Percentiles rank a stretch among this genome's conserved stretches.
Evolutionary conservation across 2,888 invertebrate species (phyloP).

Genomic region (Nephrotoma guestfalica): DNA sequence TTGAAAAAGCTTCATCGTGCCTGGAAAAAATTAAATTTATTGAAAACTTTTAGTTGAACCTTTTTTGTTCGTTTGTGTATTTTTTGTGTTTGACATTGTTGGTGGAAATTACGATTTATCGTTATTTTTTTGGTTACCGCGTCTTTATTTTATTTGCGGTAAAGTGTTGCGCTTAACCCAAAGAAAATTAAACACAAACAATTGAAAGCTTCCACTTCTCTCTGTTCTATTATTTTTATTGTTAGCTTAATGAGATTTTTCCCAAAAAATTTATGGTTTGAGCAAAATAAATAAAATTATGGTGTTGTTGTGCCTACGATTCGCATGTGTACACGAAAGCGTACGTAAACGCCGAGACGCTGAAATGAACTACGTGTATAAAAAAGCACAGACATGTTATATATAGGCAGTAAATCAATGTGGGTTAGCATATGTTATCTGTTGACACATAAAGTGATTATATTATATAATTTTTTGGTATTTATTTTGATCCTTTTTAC

Average conservation of each 20-base stretch:
- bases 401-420: not conserved
- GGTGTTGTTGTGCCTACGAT: not conserved
- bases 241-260: not conserved
- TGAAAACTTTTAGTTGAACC: not conserved
- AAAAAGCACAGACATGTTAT: not conserved
- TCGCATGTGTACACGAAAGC: not conserved
- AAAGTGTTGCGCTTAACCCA: not conserved
- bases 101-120: not conserved
- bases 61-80: not conserved
- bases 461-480: not conserved
- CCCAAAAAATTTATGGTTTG: not conserved
- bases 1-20: not conserved
- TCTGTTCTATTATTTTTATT: not conserved
- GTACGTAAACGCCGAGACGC: not conserved
- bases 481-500: not conserved
- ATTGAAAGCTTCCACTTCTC: not conserved
- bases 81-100: not conserved
- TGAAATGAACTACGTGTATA: not conserved
- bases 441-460: conserved; percentile 3
- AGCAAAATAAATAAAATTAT: not conserved
- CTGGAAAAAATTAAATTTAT: not conserved
- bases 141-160: not conserved
- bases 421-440: conserved; percentile 1
- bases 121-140: not conserved
- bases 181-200: not conserved